Evolutionary conservation across 1,140 invertebrate species (phyloP), one percentile per base, ranked within the genome.

Genomic region (Cryptotermes secundus): DNA sequence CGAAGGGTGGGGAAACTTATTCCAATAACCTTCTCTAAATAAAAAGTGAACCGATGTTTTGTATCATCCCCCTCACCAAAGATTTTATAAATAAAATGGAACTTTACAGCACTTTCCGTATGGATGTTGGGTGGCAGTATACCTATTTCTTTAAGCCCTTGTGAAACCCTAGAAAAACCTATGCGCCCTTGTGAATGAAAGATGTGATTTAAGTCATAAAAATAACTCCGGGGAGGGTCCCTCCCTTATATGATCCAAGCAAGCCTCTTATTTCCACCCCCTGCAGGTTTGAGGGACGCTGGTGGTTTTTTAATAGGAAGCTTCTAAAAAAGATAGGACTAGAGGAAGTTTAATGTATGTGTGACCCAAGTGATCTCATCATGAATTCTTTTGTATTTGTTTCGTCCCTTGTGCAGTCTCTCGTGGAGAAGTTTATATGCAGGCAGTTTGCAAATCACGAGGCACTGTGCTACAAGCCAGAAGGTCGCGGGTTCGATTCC

Each of bases 171-270:
- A 26, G n/a, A 72, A n/a, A 72, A 72, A 72, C 59, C 59, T 31
- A 72, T 31, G 59, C 59, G 31, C 59, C 59, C 26, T 72, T 72
- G 26, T 72, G 59, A 72, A 72, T 72, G 59, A 72, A 49, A 31
- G 59, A 72, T n/a, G 59, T 72, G 59, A 72, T 72, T 72, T 72
- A 72, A 72, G 59, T 72, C 59, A 72, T 72, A 72, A 72, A 72
- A 72, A 72, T 72, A 72, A 72, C 59, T 72, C 59, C n/a, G 59
- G 59, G 59, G 59, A 72, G n/a, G 14, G 26, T 31, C 59, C 59
- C 59, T 72, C 59, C 26, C 59, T 72, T 31, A 72, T 31, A 72
- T 72, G 59, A 72, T 6, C 59, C 59, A 31, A 72, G 59, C 59
- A 31, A 72, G 59, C 59, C 59, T 72, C 59, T 72, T 72, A 72